phyloP scores from a whole-genome alignment of 2,113 vertebrate species.

The Mesocricetus auratus region DNA sequence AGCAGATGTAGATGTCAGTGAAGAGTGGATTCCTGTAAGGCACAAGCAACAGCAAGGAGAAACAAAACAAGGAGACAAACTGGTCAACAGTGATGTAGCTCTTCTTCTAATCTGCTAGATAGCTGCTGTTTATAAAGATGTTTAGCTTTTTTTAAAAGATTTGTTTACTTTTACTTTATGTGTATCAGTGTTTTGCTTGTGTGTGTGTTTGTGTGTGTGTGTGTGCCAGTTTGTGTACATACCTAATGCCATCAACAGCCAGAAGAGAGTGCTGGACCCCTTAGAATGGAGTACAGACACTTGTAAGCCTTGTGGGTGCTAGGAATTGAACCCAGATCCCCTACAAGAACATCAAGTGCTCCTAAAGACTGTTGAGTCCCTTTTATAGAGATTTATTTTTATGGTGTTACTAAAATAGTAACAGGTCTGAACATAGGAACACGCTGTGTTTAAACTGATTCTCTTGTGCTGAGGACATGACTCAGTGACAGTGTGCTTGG shows the following conservation, averaged over 20 bases:
- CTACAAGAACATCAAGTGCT: not conserved
- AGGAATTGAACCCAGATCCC: no score
- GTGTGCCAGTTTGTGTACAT: no score
- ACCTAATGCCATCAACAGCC: not conserved
- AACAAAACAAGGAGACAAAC: not conserved
- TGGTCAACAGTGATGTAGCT: not conserved
- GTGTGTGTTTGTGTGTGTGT: not conserved
- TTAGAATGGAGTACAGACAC: not conserved
- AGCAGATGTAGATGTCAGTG: not conserved
- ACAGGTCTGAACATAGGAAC: not conserved
- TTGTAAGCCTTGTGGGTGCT: not conserved
- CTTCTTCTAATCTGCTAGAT: not conserved
- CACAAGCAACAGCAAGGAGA: not conserved
- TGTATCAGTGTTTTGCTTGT: not conserved
- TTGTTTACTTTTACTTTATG: not conserved
- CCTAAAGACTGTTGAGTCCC: not conserved
- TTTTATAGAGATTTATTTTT: not conserved
- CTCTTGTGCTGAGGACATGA: not conserved
- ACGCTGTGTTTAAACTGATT: not conserved
- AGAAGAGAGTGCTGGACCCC: not conserved
- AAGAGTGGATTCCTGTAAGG: not conserved
- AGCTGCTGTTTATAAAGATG: not conserved
- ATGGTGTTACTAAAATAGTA: not conserved
- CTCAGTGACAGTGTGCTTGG: not conserved
- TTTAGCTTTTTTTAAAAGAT: not conserved